Evolutionary conservation across 2,888 invertebrate genomes (phyloP).

Genomic region (Oxytorus armatus): DNA sequence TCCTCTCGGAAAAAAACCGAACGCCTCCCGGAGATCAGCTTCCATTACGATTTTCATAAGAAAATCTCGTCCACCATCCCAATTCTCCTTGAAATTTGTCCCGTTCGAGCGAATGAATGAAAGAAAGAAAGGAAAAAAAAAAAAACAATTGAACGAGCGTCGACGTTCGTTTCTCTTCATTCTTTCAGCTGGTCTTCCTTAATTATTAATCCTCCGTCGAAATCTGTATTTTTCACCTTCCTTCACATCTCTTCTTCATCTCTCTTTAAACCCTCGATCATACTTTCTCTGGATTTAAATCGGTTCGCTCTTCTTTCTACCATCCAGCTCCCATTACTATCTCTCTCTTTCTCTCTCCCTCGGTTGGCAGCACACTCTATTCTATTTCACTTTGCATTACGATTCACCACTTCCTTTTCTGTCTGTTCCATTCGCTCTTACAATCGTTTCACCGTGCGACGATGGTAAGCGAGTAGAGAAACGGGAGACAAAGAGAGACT

Average conservation of each 20-base stretch:
- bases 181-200: slow-evolving; percentile 48
- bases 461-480: slow-evolving; percentile 52
- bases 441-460: slow-evolving; percentile 49
- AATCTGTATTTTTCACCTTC: slow-evolving; percentile 56
- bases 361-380: slow-evolving; percentile 22
- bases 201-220: slow-evolving; percentile 64
- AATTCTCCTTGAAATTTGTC: slow-evolving; percentile 52
- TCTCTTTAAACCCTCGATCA: neutral
- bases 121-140: slow-evolving; percentile 6
- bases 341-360: slow-evolving; percentile 18
- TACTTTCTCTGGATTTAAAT: neutral
- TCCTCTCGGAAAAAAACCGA: slow-evolving; percentile 1
- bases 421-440: slow-evolving; percentile 46
- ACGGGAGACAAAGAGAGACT: slow-evolving; percentile 18
- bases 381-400: slow-evolving; percentile 45
- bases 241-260: slow-evolving; percentile 18
- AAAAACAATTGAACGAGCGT: slow-evolving; percentile 36
- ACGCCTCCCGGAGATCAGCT: slow-evolving; percentile 25
- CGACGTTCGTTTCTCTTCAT: slow-evolving; percentile 56
- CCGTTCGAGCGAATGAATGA: slow-evolving; percentile 16
- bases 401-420: slow-evolving; percentile 38
- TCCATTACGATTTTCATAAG: slow-evolving; percentile 66
- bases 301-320: neutral
- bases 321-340: slow-evolving; percentile 37
- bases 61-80: slow-evolving; percentile 49